These are phyloP conservation scores for Martes martes DNA, from an alignment of 2,113 vertebrate genomes.

Conservation along the genomic window DNA sequence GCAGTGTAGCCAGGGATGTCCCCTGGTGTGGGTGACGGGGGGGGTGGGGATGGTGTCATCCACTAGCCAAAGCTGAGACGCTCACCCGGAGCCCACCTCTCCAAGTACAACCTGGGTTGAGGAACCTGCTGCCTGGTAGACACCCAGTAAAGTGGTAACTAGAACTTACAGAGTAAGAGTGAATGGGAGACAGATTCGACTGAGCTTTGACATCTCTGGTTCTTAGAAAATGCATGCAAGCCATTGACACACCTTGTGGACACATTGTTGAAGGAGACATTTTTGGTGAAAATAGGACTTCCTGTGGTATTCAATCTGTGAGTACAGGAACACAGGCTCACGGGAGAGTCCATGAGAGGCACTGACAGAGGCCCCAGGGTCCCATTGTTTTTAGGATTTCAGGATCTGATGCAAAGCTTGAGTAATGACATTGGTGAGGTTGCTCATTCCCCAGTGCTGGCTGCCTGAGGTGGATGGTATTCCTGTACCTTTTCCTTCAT, in stretches of 20 bases:
- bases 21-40: accelerated
- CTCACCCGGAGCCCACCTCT: neutral
- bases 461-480: no score
- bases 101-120: accelerated
- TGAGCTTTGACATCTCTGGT: neutral
- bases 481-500: neutral
- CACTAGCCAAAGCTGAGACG: neutral
- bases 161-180: neutral
- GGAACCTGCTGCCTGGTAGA: neutral
- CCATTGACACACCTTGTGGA: neutral
- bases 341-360: neutral
- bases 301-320: neutral
- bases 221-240: neutral
- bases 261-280: neutral
- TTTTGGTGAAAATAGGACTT: neutral
- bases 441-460: neutral
- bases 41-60: no score
- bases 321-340: neutral
- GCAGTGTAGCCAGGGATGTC: neutral
- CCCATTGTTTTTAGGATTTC: neutral
- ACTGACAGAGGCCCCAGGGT: neutral
- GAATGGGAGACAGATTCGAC: neutral
- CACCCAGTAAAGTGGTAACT: neutral
- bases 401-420: neutral
- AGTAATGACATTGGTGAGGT: neutral